Evolutionary conservation across 2,113 vertebrate species (phyloP), one percentile per base, ranked within the genome.

Genomic region (Brachionichthys hirsutus): DNA sequence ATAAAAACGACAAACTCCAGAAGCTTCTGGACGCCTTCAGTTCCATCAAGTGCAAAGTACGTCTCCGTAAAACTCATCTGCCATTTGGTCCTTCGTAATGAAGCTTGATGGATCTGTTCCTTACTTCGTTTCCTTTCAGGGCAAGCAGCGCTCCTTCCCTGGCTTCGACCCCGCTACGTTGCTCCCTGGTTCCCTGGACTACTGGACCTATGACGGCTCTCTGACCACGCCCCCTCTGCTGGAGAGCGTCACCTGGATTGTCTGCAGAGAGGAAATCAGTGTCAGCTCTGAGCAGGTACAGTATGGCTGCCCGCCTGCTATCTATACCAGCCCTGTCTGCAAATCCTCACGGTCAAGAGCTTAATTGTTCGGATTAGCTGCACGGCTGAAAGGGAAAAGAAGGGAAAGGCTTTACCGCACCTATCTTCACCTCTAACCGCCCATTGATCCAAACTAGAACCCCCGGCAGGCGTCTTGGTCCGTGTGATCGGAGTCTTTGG

Each of bases 221-320:
- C 87, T 99, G 89, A 98, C 97, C 74, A 96, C 94, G 0, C 97
- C 97, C 3, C 97, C 97, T 19, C 91, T 98, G 65, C 89, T 91
- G 1, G 95, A 98, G 78, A 94, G 95, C 16, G 97, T 99, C 10
- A 81, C 91, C 80, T 99, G 97, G 97, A 94, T 96, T 0, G 93
- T 99, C 57, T 92, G 96, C 81, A 95, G 90, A 73, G 87, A 95
- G 49, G 82, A 94, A 62, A 92, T 98, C 79, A 90, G 63, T 2
- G 64, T 94, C 68, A 98, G 95, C 87, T 17, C 78, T 0, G 90
- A 88, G 38, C 97, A 99, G 95, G 97, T 98, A 73, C 3, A 58
- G 19, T 46, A 16, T 49, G 67, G 79, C 70, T 51, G 15, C 1
- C 1, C 52, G 73, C 65, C 79, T 24, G 9, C 3, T 0, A 50